A percentile compares a stretch with the other conserved stretches of the same genome.
phyloP scores from a whole-genome alignment of 1,140 invertebrate genomes.

The Lepeophtheirus salmonis region DNA sequence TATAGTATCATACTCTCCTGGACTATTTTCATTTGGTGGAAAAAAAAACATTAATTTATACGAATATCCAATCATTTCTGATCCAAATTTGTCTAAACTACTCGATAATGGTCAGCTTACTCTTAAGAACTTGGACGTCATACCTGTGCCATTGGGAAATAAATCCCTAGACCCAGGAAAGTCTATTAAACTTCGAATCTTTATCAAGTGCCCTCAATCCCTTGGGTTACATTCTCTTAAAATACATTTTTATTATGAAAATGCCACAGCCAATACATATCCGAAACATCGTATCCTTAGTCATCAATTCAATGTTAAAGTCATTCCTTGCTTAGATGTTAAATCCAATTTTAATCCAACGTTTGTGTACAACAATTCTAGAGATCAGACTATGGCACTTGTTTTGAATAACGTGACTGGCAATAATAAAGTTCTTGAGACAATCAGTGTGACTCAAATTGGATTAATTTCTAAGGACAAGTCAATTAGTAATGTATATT shows the following conservation, averaged over 20 bases:
- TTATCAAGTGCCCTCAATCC: neutral
- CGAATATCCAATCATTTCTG: neutral
- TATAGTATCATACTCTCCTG: neutral
- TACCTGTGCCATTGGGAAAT: conserved; percentile 2
- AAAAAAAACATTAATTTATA: neutral
- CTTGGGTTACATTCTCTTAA: neutral
- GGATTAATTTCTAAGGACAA: neutral
- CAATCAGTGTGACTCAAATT: neutral
- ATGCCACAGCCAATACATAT: neutral
- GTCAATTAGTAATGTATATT: neutral
- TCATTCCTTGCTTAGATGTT: neutral
- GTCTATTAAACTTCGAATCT: neutral
- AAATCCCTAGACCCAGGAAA: neutral
- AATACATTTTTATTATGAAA: neutral
- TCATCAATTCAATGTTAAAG: neutral
- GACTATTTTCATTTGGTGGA: neutral
- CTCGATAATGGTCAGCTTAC: neutral
- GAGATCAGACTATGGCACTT: neutral
- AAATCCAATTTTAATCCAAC: neutral
- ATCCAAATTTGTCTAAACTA: neutral
- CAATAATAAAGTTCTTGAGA: neutral
- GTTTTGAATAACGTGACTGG: neutral
- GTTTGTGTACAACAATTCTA: neutral
- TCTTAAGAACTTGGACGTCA: neutral
- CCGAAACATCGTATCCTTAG: neutral